phyloP scores from a whole-genome alignment of 2,888 invertebrate genomes.

The Rugalucina vietnamica region DNA sequence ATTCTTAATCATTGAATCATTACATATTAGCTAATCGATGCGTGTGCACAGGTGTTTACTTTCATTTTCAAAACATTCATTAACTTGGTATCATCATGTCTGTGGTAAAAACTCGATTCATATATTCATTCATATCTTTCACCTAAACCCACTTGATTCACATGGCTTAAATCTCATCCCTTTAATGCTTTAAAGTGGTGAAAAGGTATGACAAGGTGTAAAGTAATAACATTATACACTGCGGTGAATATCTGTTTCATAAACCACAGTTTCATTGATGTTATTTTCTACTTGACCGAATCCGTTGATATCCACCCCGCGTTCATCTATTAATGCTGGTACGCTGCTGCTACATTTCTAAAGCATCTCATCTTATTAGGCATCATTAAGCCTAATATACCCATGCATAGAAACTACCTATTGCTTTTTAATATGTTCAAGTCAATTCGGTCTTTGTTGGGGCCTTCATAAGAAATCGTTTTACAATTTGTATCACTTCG shows the following conservation, averaged over 20 bases:
- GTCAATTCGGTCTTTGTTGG: background rate
- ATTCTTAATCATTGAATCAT: no score
- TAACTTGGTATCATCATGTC: background rate
- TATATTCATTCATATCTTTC: background rate
- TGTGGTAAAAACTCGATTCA: background rate
- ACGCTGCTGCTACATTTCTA: background rate
- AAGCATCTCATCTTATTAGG: background rate
- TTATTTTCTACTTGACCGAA: conserved; percentile 8
- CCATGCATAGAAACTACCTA: background rate
- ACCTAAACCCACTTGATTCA: background rate
- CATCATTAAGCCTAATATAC: background rate
- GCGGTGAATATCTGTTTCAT: conserved; percentile 1
- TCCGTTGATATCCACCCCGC: background rate
- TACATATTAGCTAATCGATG: background rate
- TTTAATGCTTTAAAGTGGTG: background rate
- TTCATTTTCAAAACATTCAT: background rate
- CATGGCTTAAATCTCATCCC: background rate
- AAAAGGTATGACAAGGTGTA: background rate
- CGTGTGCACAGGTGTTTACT: background rate
- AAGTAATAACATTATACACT: conserved; percentile 12
- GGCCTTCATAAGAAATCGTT: background rate
- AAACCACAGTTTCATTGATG: background rate
- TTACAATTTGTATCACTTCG: conserved; percentile 11
- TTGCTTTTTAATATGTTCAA: background rate
- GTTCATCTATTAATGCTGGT: background rate